Percentiles rank a stretch among this genome's conserved stretches.
These are phyloP conservation scores for Pterocles orientalis DNA, from an alignment of 2,113 vertebrate species.

Conservation along the genomic window DNA sequence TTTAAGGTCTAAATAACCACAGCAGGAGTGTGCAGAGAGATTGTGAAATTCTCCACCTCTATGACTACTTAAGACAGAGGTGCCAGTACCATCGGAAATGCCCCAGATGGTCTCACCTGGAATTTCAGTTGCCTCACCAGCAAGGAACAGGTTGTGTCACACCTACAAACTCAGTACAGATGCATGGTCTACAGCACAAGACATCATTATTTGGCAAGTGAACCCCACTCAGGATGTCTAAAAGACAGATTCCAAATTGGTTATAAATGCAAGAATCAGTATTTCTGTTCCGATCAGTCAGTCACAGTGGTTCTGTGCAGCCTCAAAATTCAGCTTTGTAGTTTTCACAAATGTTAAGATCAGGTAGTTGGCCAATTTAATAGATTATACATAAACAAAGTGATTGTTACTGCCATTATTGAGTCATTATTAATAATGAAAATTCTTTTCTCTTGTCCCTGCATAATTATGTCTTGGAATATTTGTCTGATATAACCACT, in stretches of 20 bases:
- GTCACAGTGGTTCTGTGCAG: background rate
- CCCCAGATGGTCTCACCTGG: background rate
- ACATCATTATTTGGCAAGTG: background rate
- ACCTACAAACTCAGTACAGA: background rate
- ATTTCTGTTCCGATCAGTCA: background rate
- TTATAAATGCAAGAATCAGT: background rate
- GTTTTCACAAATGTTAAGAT: background rate
- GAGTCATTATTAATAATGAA: background rate
- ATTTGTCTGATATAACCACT: background rate
- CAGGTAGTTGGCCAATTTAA: background rate
- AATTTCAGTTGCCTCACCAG: background rate
- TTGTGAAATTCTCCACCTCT: background rate
- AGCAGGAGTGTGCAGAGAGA: background rate
- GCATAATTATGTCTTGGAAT: background rate
- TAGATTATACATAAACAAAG: background rate
- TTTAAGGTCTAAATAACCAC: background rate
- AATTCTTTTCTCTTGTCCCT: background rate
- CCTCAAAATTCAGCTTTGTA: background rate
- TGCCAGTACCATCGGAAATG: background rate
- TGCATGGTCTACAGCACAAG: background rate
- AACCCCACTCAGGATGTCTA: background rate
- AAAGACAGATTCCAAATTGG: background rate
- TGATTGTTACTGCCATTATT: background rate
- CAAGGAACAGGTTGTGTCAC: background rate
- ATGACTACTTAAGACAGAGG: background rate